phyloP scores from a whole-genome alignment of 37 sponge, comb jelly and placozoan species.

The Spongilla lacustris region DNA sequence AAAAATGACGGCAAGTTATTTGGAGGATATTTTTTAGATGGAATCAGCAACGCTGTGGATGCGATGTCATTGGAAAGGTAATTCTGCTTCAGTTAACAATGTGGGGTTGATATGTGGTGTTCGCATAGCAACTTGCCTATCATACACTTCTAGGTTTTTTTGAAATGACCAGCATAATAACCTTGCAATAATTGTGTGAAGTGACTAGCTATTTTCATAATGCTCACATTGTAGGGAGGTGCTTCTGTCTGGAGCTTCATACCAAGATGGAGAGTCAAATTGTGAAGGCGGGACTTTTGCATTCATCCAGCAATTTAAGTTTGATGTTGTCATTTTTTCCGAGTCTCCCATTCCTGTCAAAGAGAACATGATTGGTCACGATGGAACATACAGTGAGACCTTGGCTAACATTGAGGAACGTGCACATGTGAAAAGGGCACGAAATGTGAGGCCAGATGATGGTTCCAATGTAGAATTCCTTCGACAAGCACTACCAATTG shows the following conservation, averaged over 20 bases:
- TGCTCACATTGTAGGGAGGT: slow-evolving; percentile 43
- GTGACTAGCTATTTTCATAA: not conserved
- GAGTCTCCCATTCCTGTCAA: slow-evolving; percentile 15
- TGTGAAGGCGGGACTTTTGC: slow-evolving; percentile 53
- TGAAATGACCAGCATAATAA: not conserved
- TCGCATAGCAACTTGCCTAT: too few species aligned
- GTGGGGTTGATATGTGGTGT: too few species aligned
- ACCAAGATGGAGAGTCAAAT: not conserved
- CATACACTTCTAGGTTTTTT: too few species aligned
- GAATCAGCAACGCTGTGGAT: slow-evolving; percentile 41
- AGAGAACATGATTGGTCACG: slow-evolving; percentile 53
- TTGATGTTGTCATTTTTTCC: slow-evolving; percentile 11
- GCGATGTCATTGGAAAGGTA: slow-evolving; percentile 14
- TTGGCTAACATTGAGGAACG: slow-evolving; percentile 34
- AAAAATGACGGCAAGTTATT: slow-evolving; percentile 47
- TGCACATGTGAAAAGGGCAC: slow-evolving; percentile 50
- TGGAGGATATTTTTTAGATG: slow-evolving; percentile 48
- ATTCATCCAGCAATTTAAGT: slow-evolving; percentile 29
- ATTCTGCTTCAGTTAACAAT: not conserved
- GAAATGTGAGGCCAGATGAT: slow-evolving; percentile 29
- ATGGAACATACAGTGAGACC: slow-evolving; percentile 26
- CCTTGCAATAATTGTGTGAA: not conserved
- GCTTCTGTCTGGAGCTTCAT: slow-evolving; percentile 14
- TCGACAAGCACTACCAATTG: slow-evolving; percentile 45
- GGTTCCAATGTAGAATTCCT: slow-evolving; percentile 56